Conservation (phyloP, 2,888 invertebrate genomes). For the Anagyrus pseudococci region DNA sequence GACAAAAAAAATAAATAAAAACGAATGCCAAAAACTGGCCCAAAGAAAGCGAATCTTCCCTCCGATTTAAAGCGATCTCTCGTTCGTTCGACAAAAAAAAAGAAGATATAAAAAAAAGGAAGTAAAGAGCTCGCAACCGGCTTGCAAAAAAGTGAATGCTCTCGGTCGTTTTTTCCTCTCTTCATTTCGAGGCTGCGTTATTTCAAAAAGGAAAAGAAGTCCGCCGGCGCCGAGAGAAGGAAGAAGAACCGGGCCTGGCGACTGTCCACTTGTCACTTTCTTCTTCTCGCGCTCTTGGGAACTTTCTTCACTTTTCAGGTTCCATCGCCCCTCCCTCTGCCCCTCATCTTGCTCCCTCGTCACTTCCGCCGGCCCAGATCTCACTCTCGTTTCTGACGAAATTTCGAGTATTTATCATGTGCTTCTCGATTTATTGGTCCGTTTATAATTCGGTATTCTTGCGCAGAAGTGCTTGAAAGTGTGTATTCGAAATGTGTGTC, state of each 20-base stretch:
- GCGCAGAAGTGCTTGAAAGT: too few relatives aligned
- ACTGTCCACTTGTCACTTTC: slow-evolving; percentile 51
- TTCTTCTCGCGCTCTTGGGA: slow-evolving; percentile 39
- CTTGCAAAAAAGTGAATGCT: too few relatives aligned
- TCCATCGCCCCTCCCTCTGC: not conserved
- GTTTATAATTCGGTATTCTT: too few relatives aligned
- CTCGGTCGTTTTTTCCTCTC: too few relatives aligned
- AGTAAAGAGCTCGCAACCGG: slow-evolving; percentile 16
- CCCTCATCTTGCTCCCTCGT: not conserved
- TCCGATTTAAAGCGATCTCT: too few relatives aligned
- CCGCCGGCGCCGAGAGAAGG: slow-evolving; percentile 26
- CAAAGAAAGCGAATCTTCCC: too few relatives aligned
- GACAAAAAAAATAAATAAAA: too few relatives aligned
- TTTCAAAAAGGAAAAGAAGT: slow-evolving; percentile 29
- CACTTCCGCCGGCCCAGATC: not conserved
- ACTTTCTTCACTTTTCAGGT: slow-evolving; percentile 33
- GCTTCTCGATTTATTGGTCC: too few relatives aligned
- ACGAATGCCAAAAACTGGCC: too few relatives aligned
- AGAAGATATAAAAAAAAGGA: not conserved
- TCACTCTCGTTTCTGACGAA: not conserved
- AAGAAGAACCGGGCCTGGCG: slow-evolving; percentile 46
- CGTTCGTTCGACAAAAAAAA: not conserved
- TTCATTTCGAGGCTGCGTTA: slow-evolving; percentile 47
- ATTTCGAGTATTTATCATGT: too few relatives aligned
- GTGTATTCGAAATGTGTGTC: too few relatives aligned